Conservation (phyloP, 2,797 vertebrate genomes). For the Microctenopoma lineatum region DNA sequence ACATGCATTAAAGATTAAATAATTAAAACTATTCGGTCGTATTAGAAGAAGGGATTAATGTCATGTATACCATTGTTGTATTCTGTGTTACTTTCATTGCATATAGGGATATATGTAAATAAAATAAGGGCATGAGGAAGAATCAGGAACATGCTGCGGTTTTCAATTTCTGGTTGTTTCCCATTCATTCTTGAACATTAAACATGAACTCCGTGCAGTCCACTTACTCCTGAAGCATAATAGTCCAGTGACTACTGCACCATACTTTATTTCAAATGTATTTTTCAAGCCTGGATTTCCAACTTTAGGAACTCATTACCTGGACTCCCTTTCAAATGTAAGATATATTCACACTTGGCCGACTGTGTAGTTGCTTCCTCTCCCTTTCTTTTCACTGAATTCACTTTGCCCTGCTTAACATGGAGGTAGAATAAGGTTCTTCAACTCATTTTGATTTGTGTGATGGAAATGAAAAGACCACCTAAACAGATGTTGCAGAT, state of each 20-base stretch:
- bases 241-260: not conserved
- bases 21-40: too few relatives aligned
- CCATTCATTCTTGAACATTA: conserved; percentile 2
- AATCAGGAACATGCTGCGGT: not conserved
- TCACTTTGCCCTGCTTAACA: conserved; percentile 8
- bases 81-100: not conserved
- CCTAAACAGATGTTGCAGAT: not conserved
- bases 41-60: not conserved
- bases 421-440: not conserved
- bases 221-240: conserved; percentile 7
- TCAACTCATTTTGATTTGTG: not conserved
- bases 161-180: not conserved
- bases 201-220: not conserved
- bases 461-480: not conserved
- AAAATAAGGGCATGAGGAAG: not conserved
- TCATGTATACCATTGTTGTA: not conserved
- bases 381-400: conserved; percentile 1
- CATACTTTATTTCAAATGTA: conserved; percentile 6
- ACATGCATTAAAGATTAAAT: too few relatives aligned
- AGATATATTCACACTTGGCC: conserved; percentile 18
- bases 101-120: not conserved
- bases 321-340: conserved; percentile 17
- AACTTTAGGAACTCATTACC: conserved; percentile 1
- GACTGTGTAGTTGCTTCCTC: not conserved
- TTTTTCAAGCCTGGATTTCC: conserved; percentile 17